A percentile compares a stretch with the other conserved stretches of the same genome.
Evolutionary conservation across 2,113 vertebrate genomes (phyloP).

Genomic region (Nibea coibor): DNA sequence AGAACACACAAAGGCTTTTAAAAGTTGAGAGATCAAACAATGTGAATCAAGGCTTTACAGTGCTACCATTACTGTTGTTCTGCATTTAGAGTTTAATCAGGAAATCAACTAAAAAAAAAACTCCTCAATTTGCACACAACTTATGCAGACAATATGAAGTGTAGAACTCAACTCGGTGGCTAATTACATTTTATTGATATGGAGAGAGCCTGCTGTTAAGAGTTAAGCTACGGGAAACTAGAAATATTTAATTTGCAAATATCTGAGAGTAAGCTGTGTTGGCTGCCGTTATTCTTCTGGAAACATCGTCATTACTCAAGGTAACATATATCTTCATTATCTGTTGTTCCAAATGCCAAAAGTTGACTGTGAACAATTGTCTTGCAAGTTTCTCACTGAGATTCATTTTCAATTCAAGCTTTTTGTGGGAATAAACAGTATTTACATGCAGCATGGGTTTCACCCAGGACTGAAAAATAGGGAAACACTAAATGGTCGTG

Average conservation of each 20-base stretch:
- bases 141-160: background rate
- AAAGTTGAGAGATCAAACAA: background rate
- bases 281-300: background rate
- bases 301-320: background rate
- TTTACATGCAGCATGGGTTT: background rate
- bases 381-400: background rate
- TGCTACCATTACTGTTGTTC: background rate
- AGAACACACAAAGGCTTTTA: background rate
- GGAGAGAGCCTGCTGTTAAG: background rate
- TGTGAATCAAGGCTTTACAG: background rate
- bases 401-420: background rate
- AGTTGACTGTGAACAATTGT: background rate
- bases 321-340: background rate
- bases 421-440: background rate
- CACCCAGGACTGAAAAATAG: background rate
- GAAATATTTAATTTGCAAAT: background rate
- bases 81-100: background rate
- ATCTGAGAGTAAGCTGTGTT: background rate
- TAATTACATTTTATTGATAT: slow-evolving; percentile 5
- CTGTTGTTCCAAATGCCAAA: background rate
- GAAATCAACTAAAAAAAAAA: background rate
- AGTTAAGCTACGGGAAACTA: background rate
- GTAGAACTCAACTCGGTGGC: background rate
- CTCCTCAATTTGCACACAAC: background rate
- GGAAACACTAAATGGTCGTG: background rate